Base-by-base conservation (phyloP, 1,140 invertebrate species). In the Idris sp. region DNA sequence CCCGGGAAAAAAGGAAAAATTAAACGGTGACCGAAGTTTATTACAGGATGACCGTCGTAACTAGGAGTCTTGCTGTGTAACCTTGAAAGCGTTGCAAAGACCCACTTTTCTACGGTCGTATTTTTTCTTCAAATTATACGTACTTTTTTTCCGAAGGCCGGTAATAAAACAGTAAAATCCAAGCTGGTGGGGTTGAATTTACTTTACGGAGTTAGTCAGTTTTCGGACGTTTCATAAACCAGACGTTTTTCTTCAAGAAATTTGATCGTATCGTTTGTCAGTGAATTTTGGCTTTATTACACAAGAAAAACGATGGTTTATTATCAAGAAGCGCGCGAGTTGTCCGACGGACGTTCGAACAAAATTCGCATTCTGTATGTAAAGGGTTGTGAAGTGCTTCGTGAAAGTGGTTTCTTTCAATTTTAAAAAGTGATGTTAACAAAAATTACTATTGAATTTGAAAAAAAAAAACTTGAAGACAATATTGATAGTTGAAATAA, bases 1-100 rank as follows among this genome's bases (percentile, higher is more conserved):
- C 64, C 54, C 46, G 7, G 14, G 40, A 35, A 48, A 59, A 69
- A 44, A 26, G 10, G 44, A 22, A 77, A 51, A n/a, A 82, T 83
- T 79, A 84, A 85, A 76, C 74, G 84, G 80, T 83, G 80, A 84
- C 79, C 53, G 65, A 77, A 54, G 76, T 84, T 85, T 84, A 85
- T 81, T 81, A 59, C 76, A 30, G 54, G 53, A 65, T 36, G 76
- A 51, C 54, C 62, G 36, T 65, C 54, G 56, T 61, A 51, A 74
- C 68, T 73, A 69, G 73, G 61, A 61, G 59, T n/a, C 53, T 48
- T 41, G 44, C 72, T 62, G 61, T 10, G 48, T 77, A 77, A 79
- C 82, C 81, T 84, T 80, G n/a, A n/a, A n/a, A n/a, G n/a, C n/a
- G n/a, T 79, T 81, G 79, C n/a, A n/a, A 84, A 85, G 81, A 61